Conservation (phyloP, 1,140 invertebrate species). For the Plodia interpunctella region DNA sequence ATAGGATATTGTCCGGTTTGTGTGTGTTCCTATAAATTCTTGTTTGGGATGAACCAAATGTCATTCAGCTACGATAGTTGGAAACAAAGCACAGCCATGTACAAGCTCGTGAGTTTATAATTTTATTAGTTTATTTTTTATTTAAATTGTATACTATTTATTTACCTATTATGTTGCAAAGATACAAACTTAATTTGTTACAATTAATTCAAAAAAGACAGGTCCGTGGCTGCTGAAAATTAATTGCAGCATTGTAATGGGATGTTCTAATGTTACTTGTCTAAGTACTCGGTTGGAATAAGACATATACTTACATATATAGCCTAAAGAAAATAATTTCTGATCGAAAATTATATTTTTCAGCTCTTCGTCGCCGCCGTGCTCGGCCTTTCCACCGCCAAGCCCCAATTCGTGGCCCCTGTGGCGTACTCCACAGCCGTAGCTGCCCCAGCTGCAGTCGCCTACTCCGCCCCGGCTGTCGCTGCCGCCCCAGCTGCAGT, state of each 20-base stretch:
- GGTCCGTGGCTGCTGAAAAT: too few relatives aligned
- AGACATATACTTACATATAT: too few relatives aligned
- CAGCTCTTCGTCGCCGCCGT: conserved; percentile 4
- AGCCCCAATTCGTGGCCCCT: not conserved
- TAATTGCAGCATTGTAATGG: too few relatives aligned
- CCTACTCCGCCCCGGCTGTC: not conserved
- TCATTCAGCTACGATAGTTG: conserved; percentile 6
- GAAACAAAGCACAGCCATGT: conserved; percentile 7
- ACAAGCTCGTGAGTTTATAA: conserved; percentile 1
- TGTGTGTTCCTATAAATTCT: conserved; percentile 2
- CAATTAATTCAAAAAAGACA: too few relatives aligned
- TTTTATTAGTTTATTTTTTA: not conserved
- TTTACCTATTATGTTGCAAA: too few relatives aligned
- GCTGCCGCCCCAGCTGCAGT: not conserved
- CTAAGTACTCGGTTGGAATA: too few relatives aligned
- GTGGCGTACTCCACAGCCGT: conserved; percentile 9
- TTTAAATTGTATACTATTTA: not conserved
- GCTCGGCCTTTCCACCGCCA: conserved; percentile 1
- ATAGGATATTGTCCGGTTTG: conserved; percentile 11
- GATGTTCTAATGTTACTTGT: too few relatives aligned
- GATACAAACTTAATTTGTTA: too few relatives aligned
- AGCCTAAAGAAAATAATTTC: too few relatives aligned
- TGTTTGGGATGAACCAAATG: not conserved
- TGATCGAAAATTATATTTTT: not conserved
- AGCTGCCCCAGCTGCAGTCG: not conserved